Evolutionary conservation across 2,113 vertebrate species (phyloP), one percentile per base, ranked within the genome.

Genomic region (Rhodinocichla rosea): DNA sequence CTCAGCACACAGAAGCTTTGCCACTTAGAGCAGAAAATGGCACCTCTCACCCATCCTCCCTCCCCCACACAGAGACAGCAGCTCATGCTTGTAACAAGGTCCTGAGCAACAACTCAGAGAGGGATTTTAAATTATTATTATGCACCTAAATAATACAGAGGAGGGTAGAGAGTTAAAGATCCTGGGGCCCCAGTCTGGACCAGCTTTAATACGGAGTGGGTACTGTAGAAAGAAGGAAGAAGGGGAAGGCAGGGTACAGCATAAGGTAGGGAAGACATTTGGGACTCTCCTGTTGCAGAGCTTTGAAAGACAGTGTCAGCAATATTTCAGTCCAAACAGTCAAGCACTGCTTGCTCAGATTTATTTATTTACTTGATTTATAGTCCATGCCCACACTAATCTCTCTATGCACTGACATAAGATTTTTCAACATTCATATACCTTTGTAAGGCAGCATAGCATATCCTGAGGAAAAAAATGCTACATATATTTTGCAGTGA

Each of bases 361-460:
- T 93, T 96, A 94, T 95, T 91, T 96, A 77, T 88, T 95, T 89
- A 87, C 62, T 74, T 92, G 85, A 97, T 93, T 92, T 93, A 92
- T 79, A 45, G 45, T 64, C 47, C 71, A 71, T 86, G 82, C 56
- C 68, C 42, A 83, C 33, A 70, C 63, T 96, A 92, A 94, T 96
- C 90, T 92, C 75, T 90, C 67, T 39, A 8, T 39, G 75, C 44
- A 83, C 45, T 11, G 37, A 80, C 68, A 73, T 30, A 70, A 75
- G 69, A 93, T 83, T 92, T 96, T 91, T 93, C 86, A 93, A 64
- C 50, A 56, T 71, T 68, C 73, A 69, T 63, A 55, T 7, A 82
- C 60, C 74, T 95, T 87, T 85, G 62, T 73, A 82, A 76, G 55
- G 50, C 44, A 82, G 55, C 37, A 62, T 32, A 73, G 35, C 39